These are phyloP conservation scores for Ceramica pisi DNA, from an alignment of 2,888 invertebrate genomes.

Conservation along the genomic window DNA sequence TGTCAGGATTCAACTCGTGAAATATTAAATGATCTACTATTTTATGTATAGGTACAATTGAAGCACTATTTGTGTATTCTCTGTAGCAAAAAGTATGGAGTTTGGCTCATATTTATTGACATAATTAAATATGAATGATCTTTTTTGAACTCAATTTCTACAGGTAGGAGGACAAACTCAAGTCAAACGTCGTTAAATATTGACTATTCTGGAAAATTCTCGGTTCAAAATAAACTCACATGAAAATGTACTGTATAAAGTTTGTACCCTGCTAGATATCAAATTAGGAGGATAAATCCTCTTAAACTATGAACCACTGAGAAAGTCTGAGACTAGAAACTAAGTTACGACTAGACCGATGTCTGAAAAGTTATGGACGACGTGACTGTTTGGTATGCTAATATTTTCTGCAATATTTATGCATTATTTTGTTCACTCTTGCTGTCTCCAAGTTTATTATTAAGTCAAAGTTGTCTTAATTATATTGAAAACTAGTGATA, in stretches of 20 bases:
- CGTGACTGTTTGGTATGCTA: conserved; percentile 22
- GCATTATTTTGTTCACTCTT: neutral
- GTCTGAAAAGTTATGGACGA: conserved; percentile 27
- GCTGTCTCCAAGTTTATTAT: neutral
- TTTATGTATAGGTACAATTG: neutral
- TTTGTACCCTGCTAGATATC: neutral
- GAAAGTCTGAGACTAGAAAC: neutral
- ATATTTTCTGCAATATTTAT: conserved; percentile 17
- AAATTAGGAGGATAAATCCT: conserved; percentile 4
- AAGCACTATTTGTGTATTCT: conserved; percentile 1
- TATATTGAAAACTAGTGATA: too few species aligned
- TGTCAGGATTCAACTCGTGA: neutral
- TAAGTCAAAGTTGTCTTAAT: neutral
- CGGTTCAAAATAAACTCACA: neutral
- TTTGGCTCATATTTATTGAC: neutral
- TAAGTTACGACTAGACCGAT: conserved; percentile 27
- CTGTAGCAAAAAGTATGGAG: neutral
- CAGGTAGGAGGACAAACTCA: neutral
- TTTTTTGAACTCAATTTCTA: neutral
- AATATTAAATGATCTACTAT: conserved; percentile 15
- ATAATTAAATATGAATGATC: neutral
- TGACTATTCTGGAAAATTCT: neutral
- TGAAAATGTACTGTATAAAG: neutral
- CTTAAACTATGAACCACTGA: neutral
- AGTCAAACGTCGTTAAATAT: neutral